Conservation (phyloP, 2,888 invertebrate species). For the Idaea straminata region DNA sequence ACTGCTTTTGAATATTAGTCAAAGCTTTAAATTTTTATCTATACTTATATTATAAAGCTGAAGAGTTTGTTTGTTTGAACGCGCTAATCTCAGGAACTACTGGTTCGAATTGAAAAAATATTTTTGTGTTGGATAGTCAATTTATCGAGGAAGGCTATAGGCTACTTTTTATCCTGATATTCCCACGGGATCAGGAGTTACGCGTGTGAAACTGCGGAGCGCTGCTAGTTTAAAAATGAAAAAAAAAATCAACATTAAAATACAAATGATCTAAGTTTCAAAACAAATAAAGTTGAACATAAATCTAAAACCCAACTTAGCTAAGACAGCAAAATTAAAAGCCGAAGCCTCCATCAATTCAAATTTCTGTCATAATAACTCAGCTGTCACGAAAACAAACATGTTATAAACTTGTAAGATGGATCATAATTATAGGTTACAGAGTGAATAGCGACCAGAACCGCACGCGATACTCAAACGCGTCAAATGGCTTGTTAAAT, state of each 20-base stretch:
- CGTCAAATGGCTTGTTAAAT: slow-evolving; percentile 76
- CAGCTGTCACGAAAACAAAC: slow-evolving; percentile 69
- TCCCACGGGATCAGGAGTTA: no score
- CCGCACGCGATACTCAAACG: slow-evolving; percentile 66
- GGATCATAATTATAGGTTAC: slow-evolving; percentile 61
- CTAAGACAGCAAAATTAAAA: slow-evolving; percentile 18
- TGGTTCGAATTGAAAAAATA: no score
- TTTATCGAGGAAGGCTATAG: no score
- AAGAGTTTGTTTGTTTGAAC: no score
- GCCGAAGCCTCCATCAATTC: slow-evolving; percentile 15
- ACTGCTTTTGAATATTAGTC: no score
- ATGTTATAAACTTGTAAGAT: slow-evolving; percentile 52
- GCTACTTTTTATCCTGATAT: no score
- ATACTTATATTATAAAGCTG: no score
- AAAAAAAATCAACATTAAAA: not conserved
- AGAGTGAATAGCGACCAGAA: slow-evolving; percentile 44
- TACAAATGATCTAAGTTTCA: not conserved
- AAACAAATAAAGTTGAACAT: not conserved
- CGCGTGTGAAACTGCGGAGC: no score
- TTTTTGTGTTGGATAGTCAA: no score
- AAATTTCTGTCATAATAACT: slow-evolving; percentile 44
- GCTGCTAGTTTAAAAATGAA: no score
- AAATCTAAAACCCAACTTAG: not conserved
- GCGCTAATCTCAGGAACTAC: no score
- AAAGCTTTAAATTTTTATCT: no score